phyloP scores from a whole-genome alignment of 2,797 vertebrate species.

The Pyrocephalus nanus region DNA sequence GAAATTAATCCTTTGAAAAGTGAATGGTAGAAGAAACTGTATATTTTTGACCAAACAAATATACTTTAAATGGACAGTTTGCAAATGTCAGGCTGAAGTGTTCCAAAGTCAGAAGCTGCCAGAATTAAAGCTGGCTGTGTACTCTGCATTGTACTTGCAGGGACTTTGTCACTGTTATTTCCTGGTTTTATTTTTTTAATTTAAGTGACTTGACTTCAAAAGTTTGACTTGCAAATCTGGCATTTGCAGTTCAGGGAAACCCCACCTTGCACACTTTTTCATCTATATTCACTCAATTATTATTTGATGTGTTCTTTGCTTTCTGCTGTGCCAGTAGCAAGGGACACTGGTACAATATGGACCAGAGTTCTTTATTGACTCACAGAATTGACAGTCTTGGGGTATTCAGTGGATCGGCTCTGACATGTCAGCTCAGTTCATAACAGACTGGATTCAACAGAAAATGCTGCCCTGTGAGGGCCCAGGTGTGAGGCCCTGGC shows the following conservation, averaged over 20 bases:
- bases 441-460: not conserved
- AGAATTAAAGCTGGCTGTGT: not conserved
- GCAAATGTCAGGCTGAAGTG: not conserved
- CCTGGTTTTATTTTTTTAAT: not conserved
- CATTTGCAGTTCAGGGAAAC: not conserved
- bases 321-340: not conserved
- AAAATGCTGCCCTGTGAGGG: not conserved
- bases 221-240: not conserved
- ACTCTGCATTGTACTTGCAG: not conserved
- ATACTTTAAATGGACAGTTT: not conserved
- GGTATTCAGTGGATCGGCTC: not conserved
- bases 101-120: not conserved
- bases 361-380: not conserved
- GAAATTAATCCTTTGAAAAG: not conserved
- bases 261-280: not conserved
- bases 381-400: not conserved
- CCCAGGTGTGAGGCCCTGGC: not conserved
- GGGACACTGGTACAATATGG: accelerated
- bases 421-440: not conserved
- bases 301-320: not conserved
- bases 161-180: not conserved
- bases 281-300: not conserved
- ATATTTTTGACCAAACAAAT: not conserved
- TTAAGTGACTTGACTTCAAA: not conserved
- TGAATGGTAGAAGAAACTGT: not conserved